Base-by-base conservation (phyloP, 2,888 invertebrate species). In the Morpho achilles region DNA sequence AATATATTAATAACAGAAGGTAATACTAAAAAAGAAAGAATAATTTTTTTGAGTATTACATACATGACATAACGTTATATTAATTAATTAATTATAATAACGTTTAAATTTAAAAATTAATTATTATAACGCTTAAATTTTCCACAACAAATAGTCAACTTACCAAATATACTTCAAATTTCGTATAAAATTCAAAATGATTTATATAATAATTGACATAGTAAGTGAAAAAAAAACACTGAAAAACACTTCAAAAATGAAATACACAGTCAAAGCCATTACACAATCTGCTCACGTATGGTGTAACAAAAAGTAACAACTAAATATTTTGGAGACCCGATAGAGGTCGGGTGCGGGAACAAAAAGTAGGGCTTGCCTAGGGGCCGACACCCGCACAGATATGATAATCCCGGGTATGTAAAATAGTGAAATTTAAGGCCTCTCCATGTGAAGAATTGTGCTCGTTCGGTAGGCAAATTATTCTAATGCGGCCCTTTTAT, bases 391-490 rank as follows among this genome's bases (percentile, higher is more conserved):
- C 82, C 86, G 82, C 72, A 72, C 83, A 85, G 87, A 88, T 89
- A 90, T 90, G 89, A 88, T 90, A 88, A 89, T 88, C 87, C 87
- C 81, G 72, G 84, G 83, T 87, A 90, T 89, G 88, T 88, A 90
- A 89, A 90, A 88, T 90, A 90, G 90, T 89, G 82, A 88, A 90
- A 89, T 90, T 88, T 89, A 88, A 89, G 87, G 86, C 78, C 87
- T 84, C 78, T 88, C 85, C 87, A 88, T 88, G 89, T 90, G 89
- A 90, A 90, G 88, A 88, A 90, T 89, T 88, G 88, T 83, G 82
- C 78, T 80, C 81, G 84, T 84, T 86, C 80, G 75, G 77, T 74
- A 76, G 77, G 79, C 85, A 87, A 91, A 89, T 90, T 90, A 91
- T 91, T 91, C 84, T 87, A 91, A 91, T 91, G 79, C 74, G 79